Percentiles rank a stretch among this genome's conserved stretches.
phyloP scores from a whole-genome alignment of 2,797 vertebrate genomes.

The Hylomyscus alleni region DNA sequence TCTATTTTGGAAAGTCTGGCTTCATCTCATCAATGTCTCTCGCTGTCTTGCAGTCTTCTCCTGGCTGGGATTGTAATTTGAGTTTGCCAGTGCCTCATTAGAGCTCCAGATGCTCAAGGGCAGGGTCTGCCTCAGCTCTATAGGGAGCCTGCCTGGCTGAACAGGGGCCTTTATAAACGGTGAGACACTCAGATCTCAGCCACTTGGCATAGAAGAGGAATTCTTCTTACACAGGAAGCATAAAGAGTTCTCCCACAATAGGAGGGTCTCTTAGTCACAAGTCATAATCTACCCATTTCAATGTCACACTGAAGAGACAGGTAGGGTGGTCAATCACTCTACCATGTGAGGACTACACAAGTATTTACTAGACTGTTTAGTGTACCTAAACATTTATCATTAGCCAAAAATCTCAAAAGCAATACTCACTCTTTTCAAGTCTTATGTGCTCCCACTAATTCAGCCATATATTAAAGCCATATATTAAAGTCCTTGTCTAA shows the following conservation, averaged over 20 bases:
- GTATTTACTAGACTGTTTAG: conserved; percentile 2
- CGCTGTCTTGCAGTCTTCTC: neutral
- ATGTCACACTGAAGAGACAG: neutral
- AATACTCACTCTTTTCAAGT: neutral
- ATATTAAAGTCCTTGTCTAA: conserved; percentile 12
- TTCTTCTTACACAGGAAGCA: conserved; percentile 27
- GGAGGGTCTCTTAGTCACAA: neutral
- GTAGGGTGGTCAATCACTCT: neutral
- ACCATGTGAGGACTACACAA: neutral
- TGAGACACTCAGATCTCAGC: neutral
- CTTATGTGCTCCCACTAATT: neutral
- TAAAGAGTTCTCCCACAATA: neutral
- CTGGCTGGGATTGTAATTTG: neutral
- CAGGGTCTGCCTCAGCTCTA: neutral
- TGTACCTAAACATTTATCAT: conserved; percentile 11
- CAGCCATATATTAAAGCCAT: neutral
- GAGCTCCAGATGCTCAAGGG: neutral
- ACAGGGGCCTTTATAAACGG: neutral
- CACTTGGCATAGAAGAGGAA: neutral
- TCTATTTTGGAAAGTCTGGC: conserved; percentile 27
- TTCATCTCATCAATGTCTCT: neutral
- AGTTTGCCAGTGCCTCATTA: neutral
- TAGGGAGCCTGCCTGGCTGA: neutral
- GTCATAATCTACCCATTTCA: conserved; percentile 17
- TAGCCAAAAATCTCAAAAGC: neutral